Base-by-base conservation (phyloP, 2,113 vertebrate species). In the Eurypyga helias region DNA sequence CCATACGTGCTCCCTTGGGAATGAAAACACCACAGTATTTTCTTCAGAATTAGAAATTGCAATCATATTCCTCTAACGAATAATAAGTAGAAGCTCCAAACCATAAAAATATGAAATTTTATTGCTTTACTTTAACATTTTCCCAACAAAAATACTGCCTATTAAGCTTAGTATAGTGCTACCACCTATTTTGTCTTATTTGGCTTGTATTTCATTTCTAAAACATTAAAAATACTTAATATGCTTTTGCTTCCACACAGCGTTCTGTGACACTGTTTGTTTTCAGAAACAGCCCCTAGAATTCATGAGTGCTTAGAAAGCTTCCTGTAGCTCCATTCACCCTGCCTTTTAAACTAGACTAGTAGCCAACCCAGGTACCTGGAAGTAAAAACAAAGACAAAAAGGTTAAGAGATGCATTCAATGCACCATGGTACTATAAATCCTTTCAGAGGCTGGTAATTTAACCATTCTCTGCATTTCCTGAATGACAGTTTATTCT, bases 391-490 rank as follows among this genome's bases (percentile, higher is more conserved):
- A 82, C 61, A 62, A 87, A 80, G 73, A 89, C 26, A 51, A 84
- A 66, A 77, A 88, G 23, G 19, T 80, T 83, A 90, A 93, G 84
- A 92, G 97, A 91, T 93, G 97, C 93, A 61, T 69, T 92, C 84
- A 92, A 94, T 97, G 97, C 97, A 98, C 87, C 97, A 87, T 0
- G 31, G 93, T 64, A 88, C 58, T 49, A 88, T 34, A 95, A 96
- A 96, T 84, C 87, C 67, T 95, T 85, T 60, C 75, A 86, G 87
- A 91, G 78, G 45, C 70, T 83, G 92, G 67, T 64, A 78, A 52
- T 61, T 58, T 14, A 75, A 67, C 90, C 86, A 91, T 13, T 77
- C 89, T 70, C 93, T 89, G 75, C 41, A 20, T 69, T 93, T 95
- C 87, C 93, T 95, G 96, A 95, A 95, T 84, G 73, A 95, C 84